Evolutionary conservation across 1,140 invertebrate genomes (phyloP).

Genomic region (Drosophila hydei): DNA sequence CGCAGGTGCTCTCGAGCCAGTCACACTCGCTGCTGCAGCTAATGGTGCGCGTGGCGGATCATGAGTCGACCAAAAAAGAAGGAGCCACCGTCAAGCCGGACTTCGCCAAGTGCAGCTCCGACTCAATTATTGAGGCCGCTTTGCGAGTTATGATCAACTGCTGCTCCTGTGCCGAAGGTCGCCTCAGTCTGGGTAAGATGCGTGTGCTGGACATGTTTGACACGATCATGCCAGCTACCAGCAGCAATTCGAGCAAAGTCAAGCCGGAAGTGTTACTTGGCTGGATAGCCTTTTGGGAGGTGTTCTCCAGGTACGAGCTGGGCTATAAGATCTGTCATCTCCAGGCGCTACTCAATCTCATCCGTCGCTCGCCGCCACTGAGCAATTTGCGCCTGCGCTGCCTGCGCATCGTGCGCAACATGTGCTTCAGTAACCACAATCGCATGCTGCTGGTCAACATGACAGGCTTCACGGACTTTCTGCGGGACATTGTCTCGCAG

Average conservation of each 20-base stretch:
- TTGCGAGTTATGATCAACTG: constrained; percentile 71
- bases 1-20: constrained; percentile 29
- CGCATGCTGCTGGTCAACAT: constrained; percentile 45
- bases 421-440: constrained; percentile 65
- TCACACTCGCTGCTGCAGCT: constrained; percentile 70
- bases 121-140: constrained; percentile 41
- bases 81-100: not conserved
- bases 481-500: constrained; percentile 52
- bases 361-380: constrained; percentile 33
- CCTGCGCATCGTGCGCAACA: constrained; percentile 73
- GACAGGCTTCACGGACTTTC: constrained; percentile 48
- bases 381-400: constrained; percentile 39
- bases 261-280: constrained; percentile 79
- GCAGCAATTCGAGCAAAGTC: constrained; percentile 57
- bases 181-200: constrained; percentile 61
- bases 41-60: constrained; percentile 57
- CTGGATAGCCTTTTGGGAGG: constrained; percentile 85
- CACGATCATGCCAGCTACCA: constrained; percentile 59
- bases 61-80: constrained; percentile 70
- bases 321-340: constrained; percentile 68
- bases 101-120: not conserved
- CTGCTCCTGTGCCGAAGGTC: constrained; percentile 67
- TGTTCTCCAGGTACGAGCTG: constrained; percentile 83
- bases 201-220: constrained; percentile 83
- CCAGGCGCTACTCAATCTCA: constrained; percentile 41